Base-by-base conservation (phyloP, 2,888 invertebrate genomes). In the Cephus rjabovi region DNA sequence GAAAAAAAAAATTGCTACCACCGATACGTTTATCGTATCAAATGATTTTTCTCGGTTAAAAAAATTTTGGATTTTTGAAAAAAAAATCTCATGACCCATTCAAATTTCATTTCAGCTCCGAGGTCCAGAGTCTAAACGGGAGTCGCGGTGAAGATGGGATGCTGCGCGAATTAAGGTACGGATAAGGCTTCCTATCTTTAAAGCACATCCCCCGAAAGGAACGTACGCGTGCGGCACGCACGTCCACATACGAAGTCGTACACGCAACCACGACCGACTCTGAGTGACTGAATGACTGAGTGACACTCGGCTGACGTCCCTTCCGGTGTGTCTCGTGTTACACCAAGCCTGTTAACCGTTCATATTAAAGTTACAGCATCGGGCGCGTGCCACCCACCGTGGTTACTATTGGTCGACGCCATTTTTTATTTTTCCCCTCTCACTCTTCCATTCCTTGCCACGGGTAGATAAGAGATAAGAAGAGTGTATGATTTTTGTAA, bases 251-350 rank as follows among this genome's bases (percentile, higher is more conserved):
- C 76, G 76, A 82, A 75, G 35, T 30, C 35, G 11, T 71, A 33
- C 71, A 33, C 71, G 74, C 34, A 74, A 30, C 30, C 74, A 34
- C 74, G 34, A 74, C 74, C 37, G 11, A 31, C 71, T 31, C 78
- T 75, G 77, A 83, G 81, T 81, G 85, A 82, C 85, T 85, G 87
- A 87, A 86, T 87, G 88, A 87, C 87, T 87, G 89, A 88, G 87
- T 90, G 89, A 89, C 91, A 90, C 89, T 89, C 88, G 88, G 86
- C 85, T 88, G 88, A 89, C 88, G 89, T 89, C 88, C 88, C 86
- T 91, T 91, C 91, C 91, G 90, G 90, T 89, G 86, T 87, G 90
- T 89, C 90, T 91, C 88, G 88, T 89, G 88, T 91, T 90, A 90
- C 89, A 87, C 85, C 85, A 80, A 85, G 85, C 85, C 85, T 83